These are phyloP conservation scores for Lycocerus yunnanus DNA, from an alignment of 2,888 invertebrate species.

Conservation along the genomic window DNA sequence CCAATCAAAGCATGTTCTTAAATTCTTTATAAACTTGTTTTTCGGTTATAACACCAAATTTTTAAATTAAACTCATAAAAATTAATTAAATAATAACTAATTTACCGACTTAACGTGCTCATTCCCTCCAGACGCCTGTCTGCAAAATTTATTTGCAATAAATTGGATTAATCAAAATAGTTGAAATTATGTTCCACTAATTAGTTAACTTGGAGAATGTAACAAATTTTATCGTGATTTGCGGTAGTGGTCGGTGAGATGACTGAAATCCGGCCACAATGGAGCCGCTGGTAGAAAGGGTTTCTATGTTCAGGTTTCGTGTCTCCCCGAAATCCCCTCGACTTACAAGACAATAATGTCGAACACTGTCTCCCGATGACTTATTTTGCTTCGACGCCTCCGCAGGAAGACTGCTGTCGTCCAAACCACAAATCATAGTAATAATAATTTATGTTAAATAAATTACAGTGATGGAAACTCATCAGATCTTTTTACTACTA, in stretches of 20 bases:
- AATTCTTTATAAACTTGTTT: slow-evolving; percentile 9
- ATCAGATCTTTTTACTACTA: neutral
- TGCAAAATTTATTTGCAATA: neutral
- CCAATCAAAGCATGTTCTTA: slow-evolving; percentile 23
- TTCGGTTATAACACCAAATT: neutral
- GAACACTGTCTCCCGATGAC: slow-evolving; percentile 35
- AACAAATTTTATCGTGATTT: slow-evolving; percentile 47
- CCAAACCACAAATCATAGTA: neutral
- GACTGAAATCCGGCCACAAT: slow-evolving; percentile 46
- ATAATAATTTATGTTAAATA: neutral
- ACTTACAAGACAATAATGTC: slow-evolving; percentile 41
- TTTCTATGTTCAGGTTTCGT: slow-evolving; percentile 56
- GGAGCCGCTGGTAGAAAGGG: slow-evolving; percentile 56
- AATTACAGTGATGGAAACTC: neutral
- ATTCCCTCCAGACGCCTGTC: neutral
- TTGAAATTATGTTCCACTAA: neutral
- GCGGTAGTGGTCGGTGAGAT: slow-evolving; percentile 18
- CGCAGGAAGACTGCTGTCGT: neutral
- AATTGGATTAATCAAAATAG: neutral
- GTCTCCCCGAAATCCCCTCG: slow-evolving; percentile 37
- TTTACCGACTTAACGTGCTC: neutral
- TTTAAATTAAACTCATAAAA: neutral
- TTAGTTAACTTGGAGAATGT: slow-evolving; percentile 39
- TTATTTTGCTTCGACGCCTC: slow-evolving; percentile 22
- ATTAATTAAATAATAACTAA: neutral